A percentile compares a stretch with the other conserved stretches of the same genome.
These are phyloP conservation scores for Rattus rattus DNA, from an alignment of 2,113 vertebrate genomes.

Conservation along the genomic window DNA sequence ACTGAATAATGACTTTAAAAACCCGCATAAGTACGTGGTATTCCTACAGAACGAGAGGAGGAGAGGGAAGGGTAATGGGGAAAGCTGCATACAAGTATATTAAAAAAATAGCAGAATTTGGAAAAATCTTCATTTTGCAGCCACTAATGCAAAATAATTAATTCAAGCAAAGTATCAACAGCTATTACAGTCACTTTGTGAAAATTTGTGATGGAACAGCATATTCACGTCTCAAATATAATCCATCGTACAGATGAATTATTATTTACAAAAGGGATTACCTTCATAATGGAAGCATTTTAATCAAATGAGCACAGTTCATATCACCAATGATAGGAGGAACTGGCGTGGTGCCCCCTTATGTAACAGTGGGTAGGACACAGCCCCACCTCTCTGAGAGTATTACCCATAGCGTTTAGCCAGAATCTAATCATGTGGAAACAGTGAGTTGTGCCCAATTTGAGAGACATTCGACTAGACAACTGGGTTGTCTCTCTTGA, in stretches of 20 bases:
- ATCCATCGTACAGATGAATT: slow-evolving; percentile 36
- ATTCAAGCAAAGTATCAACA: not conserved
- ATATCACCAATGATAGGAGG: not conserved
- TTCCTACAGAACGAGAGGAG: not conserved
- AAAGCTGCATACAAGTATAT: not conserved
- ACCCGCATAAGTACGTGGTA: not conserved
- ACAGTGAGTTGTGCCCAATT: not conserved
- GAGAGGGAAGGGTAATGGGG: not conserved
- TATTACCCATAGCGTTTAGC: not conserved
- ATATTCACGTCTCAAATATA: not conserved
- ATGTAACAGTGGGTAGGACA: not conserved
- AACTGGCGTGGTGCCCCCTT: not conserved
- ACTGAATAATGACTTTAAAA: not conserved
- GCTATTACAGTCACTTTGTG: not conserved
- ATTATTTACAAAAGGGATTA: slow-evolving; percentile 42
- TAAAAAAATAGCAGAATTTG: not conserved
- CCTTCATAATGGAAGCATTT: not conserved
- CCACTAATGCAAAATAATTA: not conserved
- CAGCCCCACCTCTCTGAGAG: not conserved
- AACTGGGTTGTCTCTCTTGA: slow-evolving; percentile 31
- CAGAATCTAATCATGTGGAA: slow-evolving; percentile 37
- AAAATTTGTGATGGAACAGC: not conserved
- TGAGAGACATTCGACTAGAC: slow-evolving; percentile 19
- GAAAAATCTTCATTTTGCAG: not conserved
- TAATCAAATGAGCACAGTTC: not conserved